A percentile compares a stretch with the other conserved stretches of the same genome.
Conservation (phyloP, 2,888 invertebrate species). For the Stenodema calcarata region DNA sequence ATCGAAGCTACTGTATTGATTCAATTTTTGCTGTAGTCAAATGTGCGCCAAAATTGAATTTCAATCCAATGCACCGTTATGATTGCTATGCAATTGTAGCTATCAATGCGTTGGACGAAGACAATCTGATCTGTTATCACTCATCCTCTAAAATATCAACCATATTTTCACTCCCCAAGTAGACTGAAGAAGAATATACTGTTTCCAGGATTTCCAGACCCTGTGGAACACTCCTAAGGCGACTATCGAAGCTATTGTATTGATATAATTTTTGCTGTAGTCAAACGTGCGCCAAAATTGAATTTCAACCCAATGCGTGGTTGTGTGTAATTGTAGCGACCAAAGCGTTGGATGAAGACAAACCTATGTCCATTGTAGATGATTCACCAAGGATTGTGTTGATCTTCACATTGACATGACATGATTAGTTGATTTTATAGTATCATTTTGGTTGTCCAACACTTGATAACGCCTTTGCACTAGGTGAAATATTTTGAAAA, state of each 20-base stretch:
- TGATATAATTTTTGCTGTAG: neutral
- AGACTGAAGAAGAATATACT: neutral
- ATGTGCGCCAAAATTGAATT: conserved; percentile 13
- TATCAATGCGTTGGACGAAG: neutral
- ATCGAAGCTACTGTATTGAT: conserved; percentile 20
- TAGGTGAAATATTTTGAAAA: no score
- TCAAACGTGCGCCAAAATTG: conserved; percentile 28
- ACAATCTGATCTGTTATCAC: neutral
- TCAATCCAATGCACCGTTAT: neutral
- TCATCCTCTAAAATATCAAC: no score
- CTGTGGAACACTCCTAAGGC: no score
- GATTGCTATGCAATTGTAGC: neutral
- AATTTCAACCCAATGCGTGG: neutral
- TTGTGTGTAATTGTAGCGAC: neutral
- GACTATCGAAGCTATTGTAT: conserved; percentile 20
- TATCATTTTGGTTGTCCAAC: no score
- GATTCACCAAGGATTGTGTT: neutral
- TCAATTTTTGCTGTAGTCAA: conserved; percentile 19
- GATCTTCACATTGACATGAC: neutral
- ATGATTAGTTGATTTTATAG: neutral
- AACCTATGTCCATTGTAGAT: no score
- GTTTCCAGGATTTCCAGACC: neutral
- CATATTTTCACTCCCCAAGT: no score
- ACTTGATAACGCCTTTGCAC: no score
- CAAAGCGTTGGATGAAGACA: neutral